These are phyloP conservation scores for Drosophila tani DNA, from an alignment of 1,140 invertebrate genomes.

Conservation along the genomic window DNA sequence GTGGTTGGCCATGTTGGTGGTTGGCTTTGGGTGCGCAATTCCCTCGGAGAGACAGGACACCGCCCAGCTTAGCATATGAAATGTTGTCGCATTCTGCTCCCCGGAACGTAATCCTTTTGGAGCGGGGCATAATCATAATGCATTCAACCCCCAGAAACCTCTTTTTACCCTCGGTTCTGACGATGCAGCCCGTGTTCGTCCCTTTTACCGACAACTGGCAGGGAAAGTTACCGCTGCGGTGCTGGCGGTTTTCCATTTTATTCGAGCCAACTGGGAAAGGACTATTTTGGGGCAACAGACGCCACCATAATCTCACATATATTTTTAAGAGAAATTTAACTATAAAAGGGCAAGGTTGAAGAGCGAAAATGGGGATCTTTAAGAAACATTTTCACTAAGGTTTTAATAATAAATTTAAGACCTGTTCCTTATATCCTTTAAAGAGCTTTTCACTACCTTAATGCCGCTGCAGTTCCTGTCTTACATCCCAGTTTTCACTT, in stretches of 20 bases:
- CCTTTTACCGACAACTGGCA: slow-evolving; percentile 27
- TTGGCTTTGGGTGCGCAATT: slow-evolving; percentile 46
- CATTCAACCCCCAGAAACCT: slow-evolving; percentile 32
- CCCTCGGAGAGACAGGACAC: background rate
- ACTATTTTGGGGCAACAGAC: slow-evolving; percentile 1
- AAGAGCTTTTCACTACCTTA: background rate
- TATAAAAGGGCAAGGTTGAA: background rate
- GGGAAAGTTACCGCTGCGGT: slow-evolving; percentile 64
- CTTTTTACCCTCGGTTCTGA: too few relatives aligned
- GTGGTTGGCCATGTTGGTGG: slow-evolving; percentile 58
- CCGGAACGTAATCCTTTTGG: slow-evolving; percentile 22
- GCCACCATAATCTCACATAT: slow-evolving; percentile 22
- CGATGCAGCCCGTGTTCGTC: background rate
- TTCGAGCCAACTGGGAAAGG: slow-evolving; percentile 30
- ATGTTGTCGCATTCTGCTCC: slow-evolving; percentile 42
- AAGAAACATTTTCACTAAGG: background rate
- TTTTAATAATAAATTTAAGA: too few relatives aligned
- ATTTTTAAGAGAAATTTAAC: background rate
- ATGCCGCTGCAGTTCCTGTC: slow-evolving; percentile 1
- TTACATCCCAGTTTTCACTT: slow-evolving; percentile 35
- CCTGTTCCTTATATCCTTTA: too few relatives aligned
- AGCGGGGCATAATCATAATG: slow-evolving; percentile 68
- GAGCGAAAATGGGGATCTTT: background rate
- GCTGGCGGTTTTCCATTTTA: slow-evolving; percentile 61
- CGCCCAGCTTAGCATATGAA: slow-evolving; percentile 72